Conservation (phyloP, 2,113 vertebrate species). For the Capreolus pygargus region DNA sequence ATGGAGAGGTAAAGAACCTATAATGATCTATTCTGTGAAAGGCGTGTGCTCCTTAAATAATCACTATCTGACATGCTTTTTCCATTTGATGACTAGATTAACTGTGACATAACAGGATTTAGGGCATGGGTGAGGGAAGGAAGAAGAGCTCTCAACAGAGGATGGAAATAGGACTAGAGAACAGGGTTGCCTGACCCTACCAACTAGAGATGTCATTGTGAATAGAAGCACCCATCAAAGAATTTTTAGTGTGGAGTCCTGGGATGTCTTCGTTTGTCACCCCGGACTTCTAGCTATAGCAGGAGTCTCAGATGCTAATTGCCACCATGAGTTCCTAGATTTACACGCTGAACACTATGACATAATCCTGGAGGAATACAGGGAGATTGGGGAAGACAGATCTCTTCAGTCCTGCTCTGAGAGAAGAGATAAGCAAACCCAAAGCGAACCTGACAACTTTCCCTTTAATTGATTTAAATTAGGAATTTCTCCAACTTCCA, state of each 20-base stretch:
- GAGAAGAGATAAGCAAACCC: slow-evolving; percentile 40
- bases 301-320: slow-evolving; percentile 59
- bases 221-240: slow-evolving; percentile 22
- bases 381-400: slow-evolving; percentile 50
- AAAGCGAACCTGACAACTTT: slow-evolving; percentile 71
- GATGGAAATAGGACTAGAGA: not conserved
- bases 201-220: not conserved
- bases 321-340: not conserved
- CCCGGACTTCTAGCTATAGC: not conserved
- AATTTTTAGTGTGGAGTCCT: not conserved
- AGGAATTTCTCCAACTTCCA: slow-evolving; percentile 70
- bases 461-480: slow-evolving; percentile 75
- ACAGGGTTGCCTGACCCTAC: not conserved
- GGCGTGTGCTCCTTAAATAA: slow-evolving; percentile 68
- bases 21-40: slow-evolving; percentile 63
- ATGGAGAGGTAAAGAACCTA: slow-evolving; percentile 16
- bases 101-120: slow-evolving; percentile 59
- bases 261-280: not conserved
- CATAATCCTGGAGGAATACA: slow-evolving; percentile 48
- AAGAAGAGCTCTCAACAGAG: not conserved
- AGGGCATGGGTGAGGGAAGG: slow-evolving; percentile 27
- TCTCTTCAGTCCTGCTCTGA: slow-evolving; percentile 28
- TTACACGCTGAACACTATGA: not conserved
- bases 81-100: slow-evolving; percentile 57
- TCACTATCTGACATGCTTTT: slow-evolving; percentile 54